Conservation (phyloP, 92 coral and sea anemone species). For the Paragorgia papillata region DNA sequence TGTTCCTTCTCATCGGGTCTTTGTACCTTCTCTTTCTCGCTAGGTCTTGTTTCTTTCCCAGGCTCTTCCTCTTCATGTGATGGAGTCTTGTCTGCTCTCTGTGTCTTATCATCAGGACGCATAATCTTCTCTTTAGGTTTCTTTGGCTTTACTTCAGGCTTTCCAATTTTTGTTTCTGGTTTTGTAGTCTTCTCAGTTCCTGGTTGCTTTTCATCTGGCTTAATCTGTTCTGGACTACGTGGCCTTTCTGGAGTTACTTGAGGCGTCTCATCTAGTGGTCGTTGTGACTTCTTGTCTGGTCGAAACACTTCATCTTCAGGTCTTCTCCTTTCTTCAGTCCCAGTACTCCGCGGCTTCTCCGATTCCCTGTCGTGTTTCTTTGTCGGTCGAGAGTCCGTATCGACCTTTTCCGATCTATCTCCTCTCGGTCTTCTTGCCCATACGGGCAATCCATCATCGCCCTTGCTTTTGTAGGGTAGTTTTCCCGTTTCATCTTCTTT, state of each 20-base stretch:
- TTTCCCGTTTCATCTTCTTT: conserved; percentile 11
- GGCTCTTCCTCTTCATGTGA: not conserved
- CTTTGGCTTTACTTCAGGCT: not conserved
- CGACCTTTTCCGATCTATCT: not conserved
- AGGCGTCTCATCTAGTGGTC: too few species aligned
- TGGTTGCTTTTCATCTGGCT: not conserved
- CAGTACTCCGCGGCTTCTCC: too few species aligned
- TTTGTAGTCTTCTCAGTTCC: not conserved
- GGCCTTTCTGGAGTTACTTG: not conserved
- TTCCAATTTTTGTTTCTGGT: not conserved
- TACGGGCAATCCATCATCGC: conserved; percentile 41
- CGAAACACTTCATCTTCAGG: too few species aligned
- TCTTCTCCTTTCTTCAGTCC: too few species aligned
- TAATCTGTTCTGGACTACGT: not conserved
- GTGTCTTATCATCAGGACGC: not conserved
- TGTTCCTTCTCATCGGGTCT: conserved; percentile 8
- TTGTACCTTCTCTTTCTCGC: not conserved
- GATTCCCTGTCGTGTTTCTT: too few species aligned
- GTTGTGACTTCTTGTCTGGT: too few species aligned
- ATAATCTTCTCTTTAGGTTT: conserved; percentile 7
- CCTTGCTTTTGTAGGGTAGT: conserved; percentile 21
- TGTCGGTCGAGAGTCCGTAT: not conserved
- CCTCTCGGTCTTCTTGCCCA: conserved; percentile 22
- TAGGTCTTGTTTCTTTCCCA: not conserved
- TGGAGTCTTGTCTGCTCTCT: not conserved